Percentiles rank a stretch among this genome's conserved stretches.
These are phyloP conservation scores for Petaurus breviceps DNA, from an alignment of 2,113 vertebrate species.

Conservation along the genomic window DNA sequence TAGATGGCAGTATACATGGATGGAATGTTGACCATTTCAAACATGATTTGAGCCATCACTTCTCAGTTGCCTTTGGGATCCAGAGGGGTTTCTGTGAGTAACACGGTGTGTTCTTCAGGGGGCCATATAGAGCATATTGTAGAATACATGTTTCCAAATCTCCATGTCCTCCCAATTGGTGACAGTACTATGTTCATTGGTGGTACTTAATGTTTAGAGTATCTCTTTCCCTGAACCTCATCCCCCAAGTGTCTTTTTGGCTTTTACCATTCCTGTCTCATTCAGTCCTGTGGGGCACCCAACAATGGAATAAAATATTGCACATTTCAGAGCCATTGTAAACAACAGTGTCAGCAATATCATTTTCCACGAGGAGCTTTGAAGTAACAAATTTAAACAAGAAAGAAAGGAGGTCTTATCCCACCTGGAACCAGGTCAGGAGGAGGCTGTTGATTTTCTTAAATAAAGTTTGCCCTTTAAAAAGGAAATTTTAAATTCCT, in stretches of 20 bases:
- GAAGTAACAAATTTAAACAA: too few relatives aligned
- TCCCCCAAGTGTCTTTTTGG: too few relatives aligned
- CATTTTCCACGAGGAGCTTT: too few relatives aligned
- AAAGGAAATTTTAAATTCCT: constrained; percentile 3
- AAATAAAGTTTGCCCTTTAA: neutral
- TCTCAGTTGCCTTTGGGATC: neutral
- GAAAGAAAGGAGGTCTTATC: too few relatives aligned
- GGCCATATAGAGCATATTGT: neutral
- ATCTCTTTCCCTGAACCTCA: neutral
- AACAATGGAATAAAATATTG: too few relatives aligned
- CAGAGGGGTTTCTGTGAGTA: too few relatives aligned
- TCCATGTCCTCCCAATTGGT: neutral
- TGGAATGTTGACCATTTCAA: neutral
- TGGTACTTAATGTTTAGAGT: neutral
- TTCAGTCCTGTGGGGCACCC: too few relatives aligned
- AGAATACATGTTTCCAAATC: neutral
- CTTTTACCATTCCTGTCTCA: too few relatives aligned
- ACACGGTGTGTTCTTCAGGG: neutral
- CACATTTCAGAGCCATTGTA: too few relatives aligned
- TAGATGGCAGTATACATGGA: neutral
- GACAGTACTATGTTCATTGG: neutral
- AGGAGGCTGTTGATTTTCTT: neutral
- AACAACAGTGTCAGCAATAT: too few relatives aligned
- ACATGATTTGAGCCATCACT: neutral
- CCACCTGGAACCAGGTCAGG: neutral